Evolutionary conservation across 2,888 invertebrate genomes (phyloP).

Genomic region (Eucriotettix oculatus): DNA sequence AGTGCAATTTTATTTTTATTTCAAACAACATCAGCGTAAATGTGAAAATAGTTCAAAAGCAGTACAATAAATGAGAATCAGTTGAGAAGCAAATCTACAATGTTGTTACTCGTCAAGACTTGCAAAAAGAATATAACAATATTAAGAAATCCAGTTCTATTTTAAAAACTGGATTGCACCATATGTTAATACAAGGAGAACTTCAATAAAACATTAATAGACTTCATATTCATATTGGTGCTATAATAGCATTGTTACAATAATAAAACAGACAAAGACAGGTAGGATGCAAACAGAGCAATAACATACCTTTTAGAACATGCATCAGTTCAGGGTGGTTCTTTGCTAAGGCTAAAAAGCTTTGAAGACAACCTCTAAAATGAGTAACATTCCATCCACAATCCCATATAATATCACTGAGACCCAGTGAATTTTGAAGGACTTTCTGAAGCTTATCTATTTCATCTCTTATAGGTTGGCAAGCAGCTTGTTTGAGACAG

Average conservation of each 20-base stretch:
- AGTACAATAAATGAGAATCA: too few species aligned
- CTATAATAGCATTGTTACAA: too few species aligned
- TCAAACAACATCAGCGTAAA: too few species aligned
- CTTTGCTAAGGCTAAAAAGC: conserved; percentile 55
- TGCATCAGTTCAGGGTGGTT: conserved; percentile 57
- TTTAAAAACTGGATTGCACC: neutral
- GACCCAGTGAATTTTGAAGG: conserved; percentile 36
- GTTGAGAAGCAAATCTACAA: too few species aligned
- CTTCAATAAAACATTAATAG: neutral
- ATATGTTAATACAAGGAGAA: too few species aligned
- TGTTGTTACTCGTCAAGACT: too few species aligned
- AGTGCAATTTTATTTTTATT: too few species aligned
- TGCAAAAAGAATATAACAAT: too few species aligned
- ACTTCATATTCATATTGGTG: neutral
- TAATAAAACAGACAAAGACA: too few species aligned
- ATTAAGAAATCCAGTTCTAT: neutral
- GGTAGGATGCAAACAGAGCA: neutral
- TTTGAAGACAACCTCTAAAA: conserved; percentile 76
- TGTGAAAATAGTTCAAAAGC: too few species aligned
- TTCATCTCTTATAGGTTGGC: conserved; percentile 54
- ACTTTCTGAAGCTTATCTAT: conserved; percentile 44
- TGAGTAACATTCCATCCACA: conserved; percentile 81
- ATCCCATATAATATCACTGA: conserved; percentile 53
- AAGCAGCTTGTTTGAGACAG: conserved; percentile 43
- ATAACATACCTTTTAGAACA: conserved; percentile 38